phyloP scores from a whole-genome alignment of 2,888 invertebrate species.

The Lasius platythorax region DNA sequence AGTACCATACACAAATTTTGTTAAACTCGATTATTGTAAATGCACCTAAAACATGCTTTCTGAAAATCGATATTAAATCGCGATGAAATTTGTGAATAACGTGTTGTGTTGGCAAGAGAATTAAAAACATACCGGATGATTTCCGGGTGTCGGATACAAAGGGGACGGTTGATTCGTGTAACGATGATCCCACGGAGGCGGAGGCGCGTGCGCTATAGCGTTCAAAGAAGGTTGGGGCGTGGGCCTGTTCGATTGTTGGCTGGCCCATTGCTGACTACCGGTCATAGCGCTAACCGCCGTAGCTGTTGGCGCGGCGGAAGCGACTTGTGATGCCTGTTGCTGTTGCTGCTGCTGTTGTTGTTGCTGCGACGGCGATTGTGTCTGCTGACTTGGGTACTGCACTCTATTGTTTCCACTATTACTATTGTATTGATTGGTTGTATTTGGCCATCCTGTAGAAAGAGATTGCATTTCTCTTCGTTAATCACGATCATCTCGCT shows the following conservation, averaged over 20 bases:
- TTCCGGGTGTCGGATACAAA: conserved; percentile 82
- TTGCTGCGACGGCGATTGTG: conserved; percentile 76
- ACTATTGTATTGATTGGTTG: conserved; percentile 86
- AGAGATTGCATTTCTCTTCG: neutral
- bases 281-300: conserved; percentile 71
- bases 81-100: neutral
- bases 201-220: conserved; percentile 81
- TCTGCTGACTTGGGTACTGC: conserved; percentile 82
- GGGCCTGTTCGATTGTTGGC: conserved; percentile 79
- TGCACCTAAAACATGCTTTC: neutral
- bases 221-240: conserved; percentile 81
- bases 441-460: conserved; percentile 89
- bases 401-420: conserved; percentile 81
- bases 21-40: neutral
- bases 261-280: conserved; percentile 81
- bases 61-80: neutral
- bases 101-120: neutral
- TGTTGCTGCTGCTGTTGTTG: conserved; percentile 73
- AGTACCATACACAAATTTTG: neutral
- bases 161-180: conserved; percentile 83
- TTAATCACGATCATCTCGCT: conserved; percentile 4
- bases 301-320: conserved; percentile 76
- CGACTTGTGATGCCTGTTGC: conserved; percentile 73
- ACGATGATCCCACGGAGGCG: conserved; percentile 83
- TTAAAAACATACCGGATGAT: conserved; percentile 81